These are phyloP conservation scores for Eleginops maclovinus DNA, from an alignment of 2,113 vertebrate species.

Conservation along the genomic window DNA sequence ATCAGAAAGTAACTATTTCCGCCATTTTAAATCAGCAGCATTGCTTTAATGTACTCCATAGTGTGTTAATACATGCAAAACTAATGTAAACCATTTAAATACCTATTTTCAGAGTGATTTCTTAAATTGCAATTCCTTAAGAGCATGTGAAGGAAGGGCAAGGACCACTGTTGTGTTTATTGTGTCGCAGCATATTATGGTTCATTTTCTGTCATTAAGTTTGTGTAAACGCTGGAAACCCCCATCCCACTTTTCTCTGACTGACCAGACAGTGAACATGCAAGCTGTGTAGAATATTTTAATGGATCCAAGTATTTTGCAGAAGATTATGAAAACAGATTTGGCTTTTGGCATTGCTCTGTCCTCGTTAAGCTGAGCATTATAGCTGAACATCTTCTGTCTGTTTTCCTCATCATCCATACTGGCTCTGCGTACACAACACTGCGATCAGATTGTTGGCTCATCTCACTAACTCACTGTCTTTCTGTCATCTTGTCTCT, in stretches of 20 bases:
- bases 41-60: neutral
- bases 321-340: constrained; percentile 72
- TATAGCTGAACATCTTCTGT: constrained; percentile 50
- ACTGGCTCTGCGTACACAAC: constrained; percentile 32
- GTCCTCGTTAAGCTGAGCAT: constrained; percentile 47
- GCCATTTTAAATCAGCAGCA: neutral
- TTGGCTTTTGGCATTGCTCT: constrained; percentile 58
- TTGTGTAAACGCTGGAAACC: constrained; percentile 70
- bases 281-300: constrained; percentile 25
- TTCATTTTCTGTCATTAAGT: constrained; percentile 74
- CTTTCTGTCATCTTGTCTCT: constrained; percentile 17
- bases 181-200: constrained; percentile 58
- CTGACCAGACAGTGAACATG: constrained; percentile 32
- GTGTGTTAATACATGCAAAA: neutral
- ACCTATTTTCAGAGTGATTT: neutral
- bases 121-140: neutral
- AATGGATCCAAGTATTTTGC: constrained; percentile 52
- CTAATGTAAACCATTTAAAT: neutral
- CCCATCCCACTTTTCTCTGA: constrained; percentile 24
- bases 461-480: constrained; percentile 20
- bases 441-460: constrained; percentile 29
- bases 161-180: constrained; percentile 65
- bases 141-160: constrained; percentile 48
- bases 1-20: neutral
- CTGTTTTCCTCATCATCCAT: constrained; percentile 69